Evolutionary conservation across 1,140 invertebrate genomes (phyloP).

Genomic region (Neodiprion fabricii): DNA sequence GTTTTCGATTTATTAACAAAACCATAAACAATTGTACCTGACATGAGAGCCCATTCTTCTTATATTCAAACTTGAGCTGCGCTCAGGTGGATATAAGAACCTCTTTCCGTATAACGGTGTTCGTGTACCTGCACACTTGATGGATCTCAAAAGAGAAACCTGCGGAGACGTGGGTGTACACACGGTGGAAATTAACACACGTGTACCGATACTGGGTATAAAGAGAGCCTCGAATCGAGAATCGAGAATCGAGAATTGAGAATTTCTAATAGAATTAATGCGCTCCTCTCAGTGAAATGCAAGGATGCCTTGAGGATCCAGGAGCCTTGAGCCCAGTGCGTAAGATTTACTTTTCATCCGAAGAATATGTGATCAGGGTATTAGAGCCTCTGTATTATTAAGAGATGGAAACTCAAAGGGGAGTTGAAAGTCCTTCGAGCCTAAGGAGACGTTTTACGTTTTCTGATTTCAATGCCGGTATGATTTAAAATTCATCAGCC

Average conservation of each 20-base stretch:
- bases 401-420: conserved; percentile 19
- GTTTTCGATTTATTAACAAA: too few relatives aligned
- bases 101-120: too few relatives aligned
- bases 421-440: conserved; percentile 12
- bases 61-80: too few relatives aligned
- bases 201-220: too few relatives aligned
- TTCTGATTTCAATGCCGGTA: background rate
- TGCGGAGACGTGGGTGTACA: too few relatives aligned
- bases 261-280: conserved; percentile 47
- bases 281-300: conserved; percentile 27
- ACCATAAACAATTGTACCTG: too few relatives aligned
- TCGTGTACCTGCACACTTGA: too few relatives aligned
- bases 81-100: too few relatives aligned
- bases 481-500: conserved; percentile 5
- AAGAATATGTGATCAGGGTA: conserved; percentile 22
- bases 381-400: conserved; percentile 21
- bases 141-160: too few relatives aligned
- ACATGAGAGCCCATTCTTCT: too few relatives aligned
- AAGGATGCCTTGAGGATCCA: background rate
- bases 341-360: conserved; percentile 19
- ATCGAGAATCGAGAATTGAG: background rate
- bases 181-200: too few relatives aligned
- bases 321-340: conserved; percentile 3
- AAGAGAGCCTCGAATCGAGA: too few relatives aligned
- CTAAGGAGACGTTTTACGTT: conserved; percentile 2